These are phyloP conservation scores for Brachylomia viminalis DNA, from an alignment of 2,888 invertebrate species.

Conservation along the genomic window DNA sequence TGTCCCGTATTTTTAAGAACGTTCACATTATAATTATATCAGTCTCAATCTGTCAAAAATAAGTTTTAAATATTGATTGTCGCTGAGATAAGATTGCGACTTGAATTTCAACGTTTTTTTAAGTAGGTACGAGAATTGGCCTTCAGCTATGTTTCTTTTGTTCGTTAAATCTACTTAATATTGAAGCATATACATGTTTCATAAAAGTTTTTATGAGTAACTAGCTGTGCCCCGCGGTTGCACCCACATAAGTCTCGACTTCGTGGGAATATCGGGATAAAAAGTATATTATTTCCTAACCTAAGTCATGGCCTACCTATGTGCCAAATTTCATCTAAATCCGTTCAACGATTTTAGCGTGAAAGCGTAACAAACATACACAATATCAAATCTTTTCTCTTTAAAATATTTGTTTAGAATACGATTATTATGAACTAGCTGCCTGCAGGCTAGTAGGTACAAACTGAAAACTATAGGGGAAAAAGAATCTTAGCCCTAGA, in stretches of 20 bases:
- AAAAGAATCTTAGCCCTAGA: too few species aligned
- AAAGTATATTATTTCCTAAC: too few species aligned
- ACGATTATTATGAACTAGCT: neutral
- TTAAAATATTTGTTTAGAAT: too few species aligned
- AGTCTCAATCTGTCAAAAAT: neutral
- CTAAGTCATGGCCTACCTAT: too few species aligned
- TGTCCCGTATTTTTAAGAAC: neutral
- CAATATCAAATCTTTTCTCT: too few species aligned
- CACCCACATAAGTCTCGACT: too few species aligned
- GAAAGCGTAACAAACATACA: too few species aligned
- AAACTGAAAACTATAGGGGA: neutral
- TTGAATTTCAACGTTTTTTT: neutral
- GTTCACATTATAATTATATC: neutral
- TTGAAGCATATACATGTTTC: neutral
- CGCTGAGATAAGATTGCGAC: neutral
- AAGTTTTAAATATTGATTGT: neutral
- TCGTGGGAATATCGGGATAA: too few species aligned
- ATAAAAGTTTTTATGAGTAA: neutral
- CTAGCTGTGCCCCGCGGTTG: too few species aligned
- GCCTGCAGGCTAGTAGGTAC: neutral
- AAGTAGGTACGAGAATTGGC: neutral
- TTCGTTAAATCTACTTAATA: too few species aligned
- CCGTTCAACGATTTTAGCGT: too few species aligned
- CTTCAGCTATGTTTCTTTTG: neutral
- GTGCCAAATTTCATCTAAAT: too few species aligned